phyloP scores from a whole-genome alignment of 2,797 vertebrate species.

The Hephaestus fuliginosus region DNA sequence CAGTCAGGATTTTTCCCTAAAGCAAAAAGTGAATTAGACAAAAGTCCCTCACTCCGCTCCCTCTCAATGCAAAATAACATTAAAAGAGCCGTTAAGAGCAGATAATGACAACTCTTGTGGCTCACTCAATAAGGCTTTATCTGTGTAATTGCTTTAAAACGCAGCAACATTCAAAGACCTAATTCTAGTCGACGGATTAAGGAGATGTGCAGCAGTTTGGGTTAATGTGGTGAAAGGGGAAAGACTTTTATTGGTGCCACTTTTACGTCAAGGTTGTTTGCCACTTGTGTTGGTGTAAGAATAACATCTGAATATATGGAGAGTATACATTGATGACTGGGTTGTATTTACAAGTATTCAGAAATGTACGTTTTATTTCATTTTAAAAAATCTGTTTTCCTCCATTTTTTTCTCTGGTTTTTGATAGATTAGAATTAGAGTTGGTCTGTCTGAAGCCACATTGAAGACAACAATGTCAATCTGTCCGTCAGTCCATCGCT shows the following conservation, averaged over 20 bases:
- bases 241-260: background rate
- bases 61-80: slow-evolving; percentile 3
- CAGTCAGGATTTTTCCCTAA: background rate
- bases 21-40: background rate
- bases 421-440: background rate
- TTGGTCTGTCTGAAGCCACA: background rate
- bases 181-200: background rate
- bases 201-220: background rate
- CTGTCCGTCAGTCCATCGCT: background rate
- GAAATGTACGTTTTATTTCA: background rate
- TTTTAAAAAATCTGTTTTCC: background rate
- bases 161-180: background rate
- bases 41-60: background rate
- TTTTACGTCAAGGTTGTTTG: background rate
- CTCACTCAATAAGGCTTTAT: background rate
- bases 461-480: background rate
- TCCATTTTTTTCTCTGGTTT: background rate
- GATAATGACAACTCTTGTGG: background rate
- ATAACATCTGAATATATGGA: background rate
- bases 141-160: slow-evolving; percentile 11
- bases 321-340: background rate
- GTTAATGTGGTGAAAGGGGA: background rate
- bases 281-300: too few relatives aligned
- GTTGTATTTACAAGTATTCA: background rate
- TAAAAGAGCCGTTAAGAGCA: background rate